phyloP scores from a whole-genome alignment of 2,888 invertebrate species.

The Arge pagana region DNA sequence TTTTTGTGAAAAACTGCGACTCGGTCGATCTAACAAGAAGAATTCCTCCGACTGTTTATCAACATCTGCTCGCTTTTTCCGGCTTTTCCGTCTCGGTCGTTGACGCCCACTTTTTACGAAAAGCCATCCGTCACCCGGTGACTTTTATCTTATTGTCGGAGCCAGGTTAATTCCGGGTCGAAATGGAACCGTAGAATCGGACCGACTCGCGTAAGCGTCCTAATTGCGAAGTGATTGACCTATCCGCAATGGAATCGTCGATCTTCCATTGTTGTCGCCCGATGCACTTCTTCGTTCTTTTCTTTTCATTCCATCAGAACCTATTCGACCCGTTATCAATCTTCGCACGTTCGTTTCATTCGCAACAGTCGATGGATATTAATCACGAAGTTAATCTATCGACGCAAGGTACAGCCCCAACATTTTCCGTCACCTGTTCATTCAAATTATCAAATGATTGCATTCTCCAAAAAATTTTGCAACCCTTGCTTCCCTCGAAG shows the following conservation, averaged over 20 bases:
- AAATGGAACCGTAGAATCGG: constrained; percentile 18
- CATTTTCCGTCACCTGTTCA: too few species aligned
- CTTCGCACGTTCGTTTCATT: too few species aligned
- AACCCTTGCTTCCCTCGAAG: too few species aligned
- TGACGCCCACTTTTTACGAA: constrained; percentile 18
- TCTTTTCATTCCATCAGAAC: too few species aligned
- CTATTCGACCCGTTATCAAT: too few species aligned
- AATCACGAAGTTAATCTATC: too few species aligned
- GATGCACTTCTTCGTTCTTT: constrained; percentile 8
- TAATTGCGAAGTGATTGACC: constrained; percentile 24
- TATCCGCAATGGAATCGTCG: background rate
- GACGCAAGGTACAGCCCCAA: too few species aligned
- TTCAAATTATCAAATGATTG: too few species aligned
- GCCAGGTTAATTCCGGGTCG: constrained; percentile 19
- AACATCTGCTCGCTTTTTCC: constrained; percentile 13
- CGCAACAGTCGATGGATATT: too few species aligned
- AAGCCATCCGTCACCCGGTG: constrained; percentile 21
- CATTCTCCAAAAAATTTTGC: too few species aligned
- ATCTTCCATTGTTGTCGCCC: background rate
- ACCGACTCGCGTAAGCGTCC: constrained; percentile 8
- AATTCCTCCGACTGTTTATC: constrained; percentile 19
- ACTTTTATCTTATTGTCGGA: constrained; percentile 24
- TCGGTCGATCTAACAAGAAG: constrained; percentile 12
- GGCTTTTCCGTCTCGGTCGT: too few species aligned
- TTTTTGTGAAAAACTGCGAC: too few species aligned